Conservation (phyloP, 2,797 vertebrate species). For the Serranus cabrilla region DNA sequence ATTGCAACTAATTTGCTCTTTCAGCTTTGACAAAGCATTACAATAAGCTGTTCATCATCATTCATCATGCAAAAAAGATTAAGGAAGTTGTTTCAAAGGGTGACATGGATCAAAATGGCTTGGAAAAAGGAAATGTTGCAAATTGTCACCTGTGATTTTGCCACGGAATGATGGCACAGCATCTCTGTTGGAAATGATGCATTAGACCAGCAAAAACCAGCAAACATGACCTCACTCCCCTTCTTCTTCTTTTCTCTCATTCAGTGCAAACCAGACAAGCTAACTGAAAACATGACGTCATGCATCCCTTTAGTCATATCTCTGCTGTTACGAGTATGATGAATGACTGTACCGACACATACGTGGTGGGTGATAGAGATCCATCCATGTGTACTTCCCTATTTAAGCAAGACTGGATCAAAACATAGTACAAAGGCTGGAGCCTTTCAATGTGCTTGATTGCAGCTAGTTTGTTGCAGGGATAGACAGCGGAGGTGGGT, state of each 20-base stretch:
- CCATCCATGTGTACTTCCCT: not conserved
- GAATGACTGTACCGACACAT: slow-evolving; percentile 1
- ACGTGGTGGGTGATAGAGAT: slow-evolving; percentile 9
- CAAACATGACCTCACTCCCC: slow-evolving; percentile 1
- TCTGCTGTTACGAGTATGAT: not conserved
- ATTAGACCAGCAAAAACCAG: not conserved
- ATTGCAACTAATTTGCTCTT: slow-evolving; percentile 16
- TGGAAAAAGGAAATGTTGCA: not conserved
- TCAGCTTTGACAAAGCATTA: slow-evolving; percentile 1
- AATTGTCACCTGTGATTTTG: slow-evolving; percentile 31
- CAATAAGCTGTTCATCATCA: slow-evolving; percentile 2
- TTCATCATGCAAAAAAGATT: not conserved
- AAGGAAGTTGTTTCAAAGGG: not conserved
- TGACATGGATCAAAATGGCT: slow-evolving; percentile 23
- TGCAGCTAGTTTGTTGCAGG: no score
- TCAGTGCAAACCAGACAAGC: slow-evolving; percentile 13
- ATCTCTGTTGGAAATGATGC: slow-evolving; percentile 18
- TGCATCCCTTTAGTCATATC: not conserved
- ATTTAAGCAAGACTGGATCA: not conserved
- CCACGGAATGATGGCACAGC: slow-evolving; percentile 8
- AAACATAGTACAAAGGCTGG: no score
- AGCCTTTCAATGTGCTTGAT: no score
- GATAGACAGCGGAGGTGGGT: no score
- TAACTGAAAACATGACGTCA: not conserved
- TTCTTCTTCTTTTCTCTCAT: not conserved